These are phyloP conservation scores for Hippoglossus hippoglossus DNA, from an alignment of 2,797 vertebrate genomes.

Conservation along the genomic window DNA sequence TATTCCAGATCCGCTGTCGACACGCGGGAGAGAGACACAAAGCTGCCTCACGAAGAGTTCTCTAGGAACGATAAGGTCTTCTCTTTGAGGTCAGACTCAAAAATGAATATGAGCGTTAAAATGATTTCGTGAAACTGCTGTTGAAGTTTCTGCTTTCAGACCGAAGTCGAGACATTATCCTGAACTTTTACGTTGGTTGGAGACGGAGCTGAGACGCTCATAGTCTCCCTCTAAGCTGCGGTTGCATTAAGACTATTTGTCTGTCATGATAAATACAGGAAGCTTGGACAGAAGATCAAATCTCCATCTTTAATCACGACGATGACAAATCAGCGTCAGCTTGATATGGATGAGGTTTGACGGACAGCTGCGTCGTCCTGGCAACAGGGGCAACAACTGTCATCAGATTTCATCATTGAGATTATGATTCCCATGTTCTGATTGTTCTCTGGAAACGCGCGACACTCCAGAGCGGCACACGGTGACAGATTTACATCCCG, in stretches of 20 bases:
- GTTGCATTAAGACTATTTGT: too few species aligned
- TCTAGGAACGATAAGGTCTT: too few species aligned
- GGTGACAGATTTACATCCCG: neutral
- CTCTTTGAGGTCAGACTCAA: neutral
- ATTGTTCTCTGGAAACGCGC: neutral
- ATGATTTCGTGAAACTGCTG: too few species aligned
- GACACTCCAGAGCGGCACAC: neutral
- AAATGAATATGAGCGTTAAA: neutral
- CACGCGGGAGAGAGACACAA: neutral
- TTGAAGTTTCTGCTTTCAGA: too few species aligned
- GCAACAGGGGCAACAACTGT: neutral
- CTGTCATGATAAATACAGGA: too few species aligned
- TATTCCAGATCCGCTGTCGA: neutral
- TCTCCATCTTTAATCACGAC: too few species aligned
- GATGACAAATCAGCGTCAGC: too few species aligned
- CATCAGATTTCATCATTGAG: neutral
- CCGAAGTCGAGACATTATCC: too few species aligned
- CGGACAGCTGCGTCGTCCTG: neutral
- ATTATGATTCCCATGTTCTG: neutral
- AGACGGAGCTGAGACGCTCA: too few species aligned
- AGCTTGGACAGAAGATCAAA: too few species aligned
- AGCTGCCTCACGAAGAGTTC: accelerated
- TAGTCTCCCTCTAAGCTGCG: too few species aligned
- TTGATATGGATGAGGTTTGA: neutral
- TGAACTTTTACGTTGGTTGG: too few species aligned